phyloP scores from a whole-genome alignment of 2,888 invertebrate species.

The Digitonthophagus gazella region DNA sequence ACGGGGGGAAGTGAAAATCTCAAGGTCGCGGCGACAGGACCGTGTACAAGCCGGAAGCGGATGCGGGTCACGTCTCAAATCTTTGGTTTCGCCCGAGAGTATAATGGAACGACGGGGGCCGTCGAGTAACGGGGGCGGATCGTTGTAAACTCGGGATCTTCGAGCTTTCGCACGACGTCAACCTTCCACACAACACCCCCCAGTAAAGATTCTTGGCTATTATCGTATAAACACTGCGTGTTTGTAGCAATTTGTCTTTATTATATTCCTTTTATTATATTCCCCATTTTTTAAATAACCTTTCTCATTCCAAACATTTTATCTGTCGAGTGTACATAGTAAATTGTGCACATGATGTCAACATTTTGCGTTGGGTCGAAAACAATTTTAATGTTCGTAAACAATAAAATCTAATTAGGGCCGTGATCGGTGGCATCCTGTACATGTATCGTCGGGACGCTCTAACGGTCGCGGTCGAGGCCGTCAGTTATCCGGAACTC shows the following conservation, averaged over 20 bases:
- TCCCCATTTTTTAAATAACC: too few species aligned
- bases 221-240: neutral
- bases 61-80: constrained; percentile 44
- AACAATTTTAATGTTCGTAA: neutral
- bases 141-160: neutral
- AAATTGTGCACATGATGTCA: neutral
- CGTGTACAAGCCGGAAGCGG: neutral
- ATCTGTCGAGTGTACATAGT: too few species aligned
- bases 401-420: neutral
- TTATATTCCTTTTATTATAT: too few species aligned
- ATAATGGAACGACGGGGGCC: constrained; percentile 21
- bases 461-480: neutral
- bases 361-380: neutral
- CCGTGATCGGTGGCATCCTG: neutral
- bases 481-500: neutral
- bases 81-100: constrained; percentile 30
- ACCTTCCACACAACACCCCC: neutral
- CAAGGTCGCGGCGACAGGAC: constrained; percentile 8
- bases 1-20: constrained; percentile 9
- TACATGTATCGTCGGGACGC: neutral
- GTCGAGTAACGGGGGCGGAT: constrained; percentile 3
- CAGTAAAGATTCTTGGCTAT: neutral
- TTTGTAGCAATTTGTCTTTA: neutral
- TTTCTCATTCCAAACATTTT: too few species aligned
- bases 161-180: neutral